Evolutionary conservation across 2,113 vertebrate genomes (phyloP), one percentile per base, ranked within the genome.

Genomic region (Psilopogon haemacephalus): DNA sequence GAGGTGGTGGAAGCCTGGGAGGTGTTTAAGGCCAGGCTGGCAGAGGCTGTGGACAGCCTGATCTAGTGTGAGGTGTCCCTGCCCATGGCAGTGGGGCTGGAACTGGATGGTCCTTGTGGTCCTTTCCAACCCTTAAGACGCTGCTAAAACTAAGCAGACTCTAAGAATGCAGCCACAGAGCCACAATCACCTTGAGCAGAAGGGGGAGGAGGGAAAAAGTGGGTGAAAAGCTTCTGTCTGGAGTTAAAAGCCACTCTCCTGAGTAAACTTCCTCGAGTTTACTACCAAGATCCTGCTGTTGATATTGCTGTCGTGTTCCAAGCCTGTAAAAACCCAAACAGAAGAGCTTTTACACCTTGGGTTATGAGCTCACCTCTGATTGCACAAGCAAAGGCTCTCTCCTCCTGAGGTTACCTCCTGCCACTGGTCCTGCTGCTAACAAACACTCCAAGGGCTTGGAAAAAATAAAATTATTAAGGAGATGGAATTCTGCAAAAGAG

Each of bases 151-250:
- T 1, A 8, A 59, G 12, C 0, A 13, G 26, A 15, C 8, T 42
- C 15, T 37, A 40, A 7, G 5, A 19, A 3, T 6, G 19, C 8
- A 5, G 2, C 44, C 12, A 0, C 1, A 35, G 40, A 0, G 11
- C 35, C 67, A 9, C 1, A 1, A 21, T 14, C 12, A 1, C 1
- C 27, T 32, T 52, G 7, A 91, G 69, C 38, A 33, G 38, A 21
- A 13, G 28, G 26, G 54, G 14, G 15, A 28, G 30, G 52, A 6
- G n/a, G 30, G 52, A 6, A 30, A 48, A 12, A 0, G 11, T 0
- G 16, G 37, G 55, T 8, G 46, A 48, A 15, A 26, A 33, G 55
- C 9, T 55, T 11, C 9, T 23, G 6, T 19, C 32, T 42, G 15
- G 14, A 17, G 38, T 48, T 44, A n/a, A 50, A 64, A 83, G 33